These are phyloP conservation scores for Eriocheir sinensis DNA, from an alignment of 1,140 invertebrate genomes.

Conservation along the genomic window DNA sequence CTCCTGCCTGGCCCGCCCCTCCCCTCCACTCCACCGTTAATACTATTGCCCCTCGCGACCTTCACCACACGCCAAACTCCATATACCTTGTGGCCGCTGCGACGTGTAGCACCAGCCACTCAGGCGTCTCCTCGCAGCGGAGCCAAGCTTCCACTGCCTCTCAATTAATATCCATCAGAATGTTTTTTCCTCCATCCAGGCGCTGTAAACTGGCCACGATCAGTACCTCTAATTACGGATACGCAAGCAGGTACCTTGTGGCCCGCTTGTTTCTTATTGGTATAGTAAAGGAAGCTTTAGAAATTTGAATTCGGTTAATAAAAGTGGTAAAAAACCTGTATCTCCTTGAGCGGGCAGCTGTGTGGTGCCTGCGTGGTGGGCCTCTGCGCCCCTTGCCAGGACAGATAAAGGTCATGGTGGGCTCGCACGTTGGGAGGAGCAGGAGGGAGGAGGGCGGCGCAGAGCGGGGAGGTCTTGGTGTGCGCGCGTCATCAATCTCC, in stretches of 20 bases:
- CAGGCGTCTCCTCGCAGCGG: not conserved
- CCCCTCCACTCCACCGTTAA: not conserved
- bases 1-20: not conserved
- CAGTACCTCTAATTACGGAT: not conserved
- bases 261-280: not conserved
- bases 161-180: not conserved
- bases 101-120: constrained; percentile 9
- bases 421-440: not conserved
- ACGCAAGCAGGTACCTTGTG: not conserved
- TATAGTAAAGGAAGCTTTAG: not conserved
- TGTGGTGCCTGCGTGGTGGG: not conserved
- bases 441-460: not conserved
- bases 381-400: not conserved
- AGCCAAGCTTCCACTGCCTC: not conserved
- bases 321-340: not conserved
- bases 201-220: not conserved
- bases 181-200: not conserved
- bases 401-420: constrained; percentile 21
- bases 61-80: constrained; percentile 3
- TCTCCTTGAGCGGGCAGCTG: not conserved
- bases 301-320: not conserved
- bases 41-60: constrained; percentile 8
- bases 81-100: not conserved
- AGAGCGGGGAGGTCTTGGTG: not conserved
- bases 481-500: no score